Evolutionary conservation across 2,888 invertebrate species (phyloP), one percentile per base, ranked within the genome.

Genomic region (Lasioglossum pauxillum): DNA sequence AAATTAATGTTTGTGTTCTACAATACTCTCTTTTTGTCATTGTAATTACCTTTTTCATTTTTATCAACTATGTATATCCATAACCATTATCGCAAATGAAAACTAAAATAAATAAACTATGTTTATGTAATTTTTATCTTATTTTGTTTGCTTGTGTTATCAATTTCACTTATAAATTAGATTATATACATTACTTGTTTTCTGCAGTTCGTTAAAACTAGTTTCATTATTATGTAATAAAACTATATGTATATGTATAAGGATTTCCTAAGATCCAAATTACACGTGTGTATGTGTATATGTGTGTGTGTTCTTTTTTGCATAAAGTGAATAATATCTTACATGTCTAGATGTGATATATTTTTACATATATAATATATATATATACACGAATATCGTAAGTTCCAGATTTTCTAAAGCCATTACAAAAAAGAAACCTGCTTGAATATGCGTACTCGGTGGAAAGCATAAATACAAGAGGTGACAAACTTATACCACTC

Each of bases 341-440:
- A 82, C 41, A 73, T 73, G 35, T 85, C 75, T 88, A 85, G 53
- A 57, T 38, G 67, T 85, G 77, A 83, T 85, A 85, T 86, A 87
- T 89, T 80, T 89, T 83, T 87, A 89, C 74, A 83, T 89, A 88
- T 86, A 85, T 83, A 64, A 84, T 89, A 88, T 86, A 85, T 83
- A 78, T 80, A 90, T 84, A 86, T 86, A 85, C 76, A 89, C 83
- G 76, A 85, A 86, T 83, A 88, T 80, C 76, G 72, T 82, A 77
- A 49, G 16, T 46, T 53, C 57, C 75, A 81, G 23, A 88, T 77
- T 81, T 82, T 83, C 77, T 75, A 79, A 80, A 89, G 80, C 46
- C 73, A 87, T 71, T 35, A 57, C 35, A 38, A 69, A 49, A 44
- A 80, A 80, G 75, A 35, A 49, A 80, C 75, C 82, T 87, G 89